Percentiles rank a stretch among this genome's conserved stretches.
Evolutionary conservation across 2,113 vertebrate species (phyloP).

Genomic region (Bos javanicus): DNA sequence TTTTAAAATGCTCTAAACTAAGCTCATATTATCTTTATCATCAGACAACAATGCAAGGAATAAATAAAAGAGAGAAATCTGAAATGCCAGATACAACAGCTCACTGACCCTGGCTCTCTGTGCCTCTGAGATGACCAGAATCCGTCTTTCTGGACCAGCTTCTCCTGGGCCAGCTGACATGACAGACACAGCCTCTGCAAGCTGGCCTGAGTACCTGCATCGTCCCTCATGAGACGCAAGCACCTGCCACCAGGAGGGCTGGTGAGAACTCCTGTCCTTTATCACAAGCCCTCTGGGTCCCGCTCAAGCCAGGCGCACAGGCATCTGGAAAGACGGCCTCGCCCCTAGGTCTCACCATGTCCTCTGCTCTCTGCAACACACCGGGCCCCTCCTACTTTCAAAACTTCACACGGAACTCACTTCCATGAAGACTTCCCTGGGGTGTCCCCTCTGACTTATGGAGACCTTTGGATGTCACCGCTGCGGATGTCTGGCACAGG

Average conservation of each 20-base stretch:
- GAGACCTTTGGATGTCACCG: background rate
- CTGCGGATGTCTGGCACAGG: background rate
- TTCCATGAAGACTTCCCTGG: background rate
- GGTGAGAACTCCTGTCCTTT: background rate
- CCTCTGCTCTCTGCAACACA: background rate
- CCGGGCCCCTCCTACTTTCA: background rate
- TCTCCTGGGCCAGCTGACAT: background rate
- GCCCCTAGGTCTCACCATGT: background rate
- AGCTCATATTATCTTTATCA: background rate
- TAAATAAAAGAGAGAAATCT: background rate
- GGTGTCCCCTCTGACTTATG: background rate
- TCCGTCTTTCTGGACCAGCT: background rate
- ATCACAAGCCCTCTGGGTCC: background rate
- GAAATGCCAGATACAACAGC: background rate
- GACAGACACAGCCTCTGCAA: background rate
- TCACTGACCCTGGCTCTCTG: background rate
- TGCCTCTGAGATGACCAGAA: too few relatives aligned
- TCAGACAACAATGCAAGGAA: background rate
- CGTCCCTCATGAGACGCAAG: background rate
- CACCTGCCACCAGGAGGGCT: background rate
- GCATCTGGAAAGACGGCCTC: background rate
- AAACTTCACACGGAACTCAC: background rate
- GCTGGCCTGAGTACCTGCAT: background rate
- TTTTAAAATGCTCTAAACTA: background rate
- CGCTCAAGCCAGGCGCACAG: rapidly evolving